A percentile compares a stretch with the other conserved stretches of the same genome.
These are phyloP conservation scores for Acleris cristana DNA, from an alignment of 2,888 invertebrate genomes.

Conservation along the genomic window DNA sequence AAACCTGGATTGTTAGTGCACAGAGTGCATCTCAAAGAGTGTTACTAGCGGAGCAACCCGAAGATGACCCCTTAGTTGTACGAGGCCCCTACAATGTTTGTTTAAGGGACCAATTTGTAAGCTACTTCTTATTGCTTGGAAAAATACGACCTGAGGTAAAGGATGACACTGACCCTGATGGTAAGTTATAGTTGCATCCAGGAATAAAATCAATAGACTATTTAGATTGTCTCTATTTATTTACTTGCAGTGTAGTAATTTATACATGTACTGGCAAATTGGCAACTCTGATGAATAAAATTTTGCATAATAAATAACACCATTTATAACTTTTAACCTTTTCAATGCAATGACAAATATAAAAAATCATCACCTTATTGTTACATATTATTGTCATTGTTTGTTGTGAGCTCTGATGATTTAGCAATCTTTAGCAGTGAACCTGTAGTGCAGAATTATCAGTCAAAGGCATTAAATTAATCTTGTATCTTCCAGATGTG, in stretches of 20 bases:
- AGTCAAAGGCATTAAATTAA: no score
- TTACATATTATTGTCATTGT: no score
- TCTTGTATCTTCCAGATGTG: conserved; percentile 85
- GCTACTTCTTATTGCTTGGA: conserved; percentile 92
- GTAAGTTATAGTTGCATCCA: conserved; percentile 61
- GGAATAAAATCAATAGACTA: neutral
- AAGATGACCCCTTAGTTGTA: conserved; percentile 87
- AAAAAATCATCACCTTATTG: no score
- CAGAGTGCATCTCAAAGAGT: conserved; percentile 90
- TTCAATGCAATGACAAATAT: no score
- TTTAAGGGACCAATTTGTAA: conserved; percentile 88
- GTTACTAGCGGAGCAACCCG: conserved; percentile 85
- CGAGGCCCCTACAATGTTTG: conserved; percentile 94
- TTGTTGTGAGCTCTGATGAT: no score
- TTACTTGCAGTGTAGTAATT: no score
- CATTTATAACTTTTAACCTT: no score
- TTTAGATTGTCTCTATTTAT: no score
- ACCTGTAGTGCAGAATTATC: no score
- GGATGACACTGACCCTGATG: conserved; percentile 85
- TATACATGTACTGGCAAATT: neutral
- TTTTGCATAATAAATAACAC: no score
- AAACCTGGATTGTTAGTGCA: conserved; percentile 96
- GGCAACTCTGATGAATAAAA: no score
- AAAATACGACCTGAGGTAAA: conserved; percentile 78
- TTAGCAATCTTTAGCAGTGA: no score